These are phyloP conservation scores for mouse (Mus musculus) DNA, from an alignment of 2,113 vertebrate genomes.

Conservation along the genomic window GRCm39 chr5:113556501-113557000, in stretches of 20 bases:
- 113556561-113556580: constrained; percentile 63
- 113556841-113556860: constrained; percentile 2
- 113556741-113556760: constrained; percentile 22
- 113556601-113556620: constrained; percentile 81
- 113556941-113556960: not conserved
- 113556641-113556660: constrained; percentile 59
- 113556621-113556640: constrained; percentile 50
- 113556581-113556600: constrained; percentile 73
- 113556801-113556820: not conserved
- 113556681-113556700: not conserved
- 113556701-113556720: not conserved
- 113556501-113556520: constrained; percentile 33
- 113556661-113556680: constrained; percentile 72
- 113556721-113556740: constrained; percentile 31
- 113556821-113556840: not conserved
- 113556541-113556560: constrained; percentile 56
- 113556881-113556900: no score
- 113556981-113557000: not conserved
- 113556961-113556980: not conserved
- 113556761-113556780: not conserved
- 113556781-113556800: not conserved
- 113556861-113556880: not conserved
- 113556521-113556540: constrained; percentile 46
- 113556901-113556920: not conserved
- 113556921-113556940: not conserved